Evolutionary conservation across 2,797 vertebrate species (phyloP), one percentile per base, ranked within the genome.

Genomic region (Karalla daura): DNA sequence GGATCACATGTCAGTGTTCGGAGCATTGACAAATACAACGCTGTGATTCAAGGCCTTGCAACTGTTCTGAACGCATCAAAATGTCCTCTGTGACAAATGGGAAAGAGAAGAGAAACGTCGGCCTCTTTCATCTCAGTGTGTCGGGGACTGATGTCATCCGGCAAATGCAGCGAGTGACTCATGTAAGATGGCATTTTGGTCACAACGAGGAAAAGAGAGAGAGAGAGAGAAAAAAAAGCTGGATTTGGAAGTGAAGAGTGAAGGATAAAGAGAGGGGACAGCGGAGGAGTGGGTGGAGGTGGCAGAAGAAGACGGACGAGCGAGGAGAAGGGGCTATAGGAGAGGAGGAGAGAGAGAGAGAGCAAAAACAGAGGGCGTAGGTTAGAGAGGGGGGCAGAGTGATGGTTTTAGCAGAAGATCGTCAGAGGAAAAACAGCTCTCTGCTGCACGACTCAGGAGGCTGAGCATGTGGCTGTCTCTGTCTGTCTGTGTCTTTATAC

Each of bases 401-500:
- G 89, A 93, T 92, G 88, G 76, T 45, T 94, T 90, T 91, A 89
- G 25, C 92, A 92, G 83, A 79, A 76, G 55, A n/a, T n/a, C n/a
- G n/a, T n/a, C n/a, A 73, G 79, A 78, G 43, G 59, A 81, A 86
- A 88, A 89, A 72, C 74, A 76, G 56, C 27, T 47, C 62, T 70
- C 65, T 72, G 58, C 73, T 66, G 17, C 24, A 70, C 60, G 56
- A 58, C 21, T 76, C 47, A 39, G 63, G 41, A 63, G 33, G 1
- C 64, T 65, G 50, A 65, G 27, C 36, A 11, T 58, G 45, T 32
- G 54, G 70, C 69, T 52, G 15, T 21, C 4, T n/a, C 59, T 50
- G 52, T 73, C 10, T 11, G 39, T 47, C 23, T 33, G 37, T 28
- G 51, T 37, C 35, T 54, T 41, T 4, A 69, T n/a, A n/a, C n/a